phyloP scores from a whole-genome alignment of 2,888 invertebrate species.

The Loripinus fragilis region DNA sequence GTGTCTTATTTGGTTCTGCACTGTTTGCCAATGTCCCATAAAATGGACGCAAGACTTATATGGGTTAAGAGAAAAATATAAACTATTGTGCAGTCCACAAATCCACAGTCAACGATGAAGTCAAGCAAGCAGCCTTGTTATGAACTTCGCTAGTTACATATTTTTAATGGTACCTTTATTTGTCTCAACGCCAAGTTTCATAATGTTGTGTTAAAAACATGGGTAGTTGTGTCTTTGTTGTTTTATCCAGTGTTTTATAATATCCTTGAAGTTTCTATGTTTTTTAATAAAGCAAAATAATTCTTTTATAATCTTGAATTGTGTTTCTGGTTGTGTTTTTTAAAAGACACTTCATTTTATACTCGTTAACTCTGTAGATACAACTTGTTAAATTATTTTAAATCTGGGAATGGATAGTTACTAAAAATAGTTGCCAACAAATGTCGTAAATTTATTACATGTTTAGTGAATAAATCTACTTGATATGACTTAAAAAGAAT shows the following conservation, averaged over 20 bases:
- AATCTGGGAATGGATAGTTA: slow-evolving; percentile 5
- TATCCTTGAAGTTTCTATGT: slow-evolving; percentile 75
- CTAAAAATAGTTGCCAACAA: slow-evolving; percentile 1
- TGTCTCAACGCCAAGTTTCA: neutral
- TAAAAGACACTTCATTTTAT: slow-evolving; percentile 15
- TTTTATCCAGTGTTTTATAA: slow-evolving; percentile 67
- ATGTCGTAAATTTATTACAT: neutral
- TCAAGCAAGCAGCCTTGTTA: too few relatives aligned
- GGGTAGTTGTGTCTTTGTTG: slow-evolving; percentile 19
- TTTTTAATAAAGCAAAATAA: slow-evolving; percentile 72
- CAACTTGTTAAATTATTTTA: slow-evolving; percentile 15
- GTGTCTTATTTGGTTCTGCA: too few relatives aligned
- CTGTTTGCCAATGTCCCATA: too few relatives aligned
- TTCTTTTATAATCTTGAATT: slow-evolving; percentile 64
- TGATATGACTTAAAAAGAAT: too few relatives aligned
- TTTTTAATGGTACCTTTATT: too few relatives aligned
- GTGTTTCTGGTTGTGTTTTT: slow-evolving; percentile 58
- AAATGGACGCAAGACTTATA: too few relatives aligned
- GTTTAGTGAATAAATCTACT: too few relatives aligned
- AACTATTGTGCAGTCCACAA: too few relatives aligned
- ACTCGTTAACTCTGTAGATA: slow-evolving; percentile 18
- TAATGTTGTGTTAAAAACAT: slow-evolving; percentile 17
- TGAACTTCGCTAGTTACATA: too few relatives aligned
- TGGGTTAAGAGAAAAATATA: too few relatives aligned
- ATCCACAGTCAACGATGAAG: too few relatives aligned